phyloP scores from a whole-genome alignment of 2,888 invertebrate species.

The Acronicta alni region DNA sequence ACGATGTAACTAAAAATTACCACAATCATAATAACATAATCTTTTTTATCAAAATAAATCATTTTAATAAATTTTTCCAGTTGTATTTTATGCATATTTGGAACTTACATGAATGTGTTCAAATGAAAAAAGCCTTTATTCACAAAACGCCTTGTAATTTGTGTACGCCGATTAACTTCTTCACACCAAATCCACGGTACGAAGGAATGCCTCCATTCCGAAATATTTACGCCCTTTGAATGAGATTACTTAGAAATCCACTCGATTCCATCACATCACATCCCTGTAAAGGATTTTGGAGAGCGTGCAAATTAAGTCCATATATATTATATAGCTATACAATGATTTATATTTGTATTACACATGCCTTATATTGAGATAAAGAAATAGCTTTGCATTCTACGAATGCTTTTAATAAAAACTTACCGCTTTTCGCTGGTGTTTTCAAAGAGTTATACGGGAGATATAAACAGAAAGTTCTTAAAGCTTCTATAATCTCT shows the following conservation, averaged over 20 bases:
- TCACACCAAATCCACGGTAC: slow-evolving; percentile 7
- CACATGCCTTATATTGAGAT: slow-evolving; percentile 13
- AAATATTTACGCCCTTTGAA: slow-evolving; percentile 45
- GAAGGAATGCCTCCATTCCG: slow-evolving; percentile 24
- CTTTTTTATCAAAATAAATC: too few species aligned
- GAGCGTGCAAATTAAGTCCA: slow-evolving; percentile 47
- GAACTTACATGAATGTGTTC: too few species aligned
- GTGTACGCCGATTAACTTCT: slow-evolving; percentile 26
- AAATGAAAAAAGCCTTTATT: neutral
- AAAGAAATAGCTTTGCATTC: slow-evolving; percentile 22
- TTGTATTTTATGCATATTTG: too few species aligned
- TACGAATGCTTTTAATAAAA: slow-evolving; percentile 32
- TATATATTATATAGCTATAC: slow-evolving; percentile 17
- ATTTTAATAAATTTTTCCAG: too few species aligned
- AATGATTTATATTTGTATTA: slow-evolving; percentile 12
- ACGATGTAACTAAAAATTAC: too few species aligned
- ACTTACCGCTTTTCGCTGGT: slow-evolving; percentile 17
- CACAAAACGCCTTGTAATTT: slow-evolving; percentile 7
- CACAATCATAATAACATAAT: too few species aligned
- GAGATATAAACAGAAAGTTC: too few species aligned
- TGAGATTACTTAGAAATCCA: slow-evolving; percentile 60
- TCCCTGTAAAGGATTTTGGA: slow-evolving; percentile 44
- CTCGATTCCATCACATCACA: slow-evolving; percentile 52
- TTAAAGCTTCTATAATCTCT: slow-evolving; percentile 11
- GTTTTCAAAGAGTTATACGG: neutral